phyloP scores from a whole-genome alignment of 2,113 vertebrate species.

The Chauna torquata region DNA sequence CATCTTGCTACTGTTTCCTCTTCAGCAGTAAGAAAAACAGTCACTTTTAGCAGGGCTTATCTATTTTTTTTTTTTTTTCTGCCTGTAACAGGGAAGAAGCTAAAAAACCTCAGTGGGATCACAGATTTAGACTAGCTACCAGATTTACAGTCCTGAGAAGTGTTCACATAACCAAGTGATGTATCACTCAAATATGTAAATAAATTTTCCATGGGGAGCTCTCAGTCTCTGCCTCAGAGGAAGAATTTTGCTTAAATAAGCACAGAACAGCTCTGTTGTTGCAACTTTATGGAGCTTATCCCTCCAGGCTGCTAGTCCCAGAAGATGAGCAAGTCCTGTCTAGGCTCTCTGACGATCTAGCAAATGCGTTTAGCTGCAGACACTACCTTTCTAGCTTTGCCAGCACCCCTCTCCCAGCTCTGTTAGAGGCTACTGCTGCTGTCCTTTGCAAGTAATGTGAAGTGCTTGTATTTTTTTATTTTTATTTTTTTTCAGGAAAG shows the following conservation, averaged over 20 bases:
- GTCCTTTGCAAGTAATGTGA: background rate
- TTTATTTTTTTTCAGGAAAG: background rate
- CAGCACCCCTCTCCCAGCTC: background rate
- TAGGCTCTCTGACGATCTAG: background rate
- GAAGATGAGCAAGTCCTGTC: background rate
- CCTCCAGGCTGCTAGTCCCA: background rate
- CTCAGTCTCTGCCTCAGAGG: background rate
- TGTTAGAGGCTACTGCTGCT: background rate
- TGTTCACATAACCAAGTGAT: background rate
- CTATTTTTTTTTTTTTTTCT: background rate
- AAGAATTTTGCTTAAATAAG: slow-evolving; percentile 22
- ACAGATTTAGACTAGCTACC: background rate
- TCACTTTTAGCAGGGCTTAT: background rate
- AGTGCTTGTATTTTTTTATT: background rate
- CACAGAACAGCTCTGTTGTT: background rate
- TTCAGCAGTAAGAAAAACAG: background rate
- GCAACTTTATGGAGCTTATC: background rate
- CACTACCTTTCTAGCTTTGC: background rate
- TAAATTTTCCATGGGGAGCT: background rate
- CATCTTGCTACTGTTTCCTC: background rate
- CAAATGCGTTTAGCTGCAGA: background rate
- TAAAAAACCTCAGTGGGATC: background rate
- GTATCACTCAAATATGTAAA: slow-evolving; percentile 15
- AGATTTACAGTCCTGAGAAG: background rate
- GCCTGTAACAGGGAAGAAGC: background rate